Conservation (phyloP, 2,888 invertebrate genomes). For the Zelleria hepariella region DNA sequence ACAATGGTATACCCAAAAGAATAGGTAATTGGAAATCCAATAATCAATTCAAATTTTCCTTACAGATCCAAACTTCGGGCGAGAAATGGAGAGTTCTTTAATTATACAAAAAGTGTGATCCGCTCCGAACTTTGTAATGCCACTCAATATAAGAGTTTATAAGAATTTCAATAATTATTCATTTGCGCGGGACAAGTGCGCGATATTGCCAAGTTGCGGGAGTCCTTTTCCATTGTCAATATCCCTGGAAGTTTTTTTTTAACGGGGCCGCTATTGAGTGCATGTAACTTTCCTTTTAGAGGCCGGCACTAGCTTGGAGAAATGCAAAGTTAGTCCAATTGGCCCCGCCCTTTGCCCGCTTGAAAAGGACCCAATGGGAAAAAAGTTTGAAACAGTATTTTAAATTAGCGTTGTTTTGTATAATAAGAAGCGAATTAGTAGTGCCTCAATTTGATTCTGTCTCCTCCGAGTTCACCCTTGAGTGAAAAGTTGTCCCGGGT, state of each 20-base stretch:
- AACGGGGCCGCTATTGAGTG: constrained; percentile 42
- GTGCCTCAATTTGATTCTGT: not conserved
- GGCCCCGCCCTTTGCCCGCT: constrained; percentile 24
- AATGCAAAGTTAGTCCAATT: constrained; percentile 39
- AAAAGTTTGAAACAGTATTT: constrained; percentile 4
- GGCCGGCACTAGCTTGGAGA: constrained; percentile 25
- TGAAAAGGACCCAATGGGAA: constrained; percentile 5
- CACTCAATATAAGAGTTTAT: constrained; percentile 41
- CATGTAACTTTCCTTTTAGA: constrained; percentile 53
- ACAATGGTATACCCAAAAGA: not conserved
- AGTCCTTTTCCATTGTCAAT: constrained; percentile 35
- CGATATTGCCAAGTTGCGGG: constrained; percentile 46
- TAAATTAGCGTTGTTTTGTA: constrained; percentile 7
- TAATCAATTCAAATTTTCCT: constrained; percentile 3
- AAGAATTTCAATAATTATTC: constrained; percentile 45
- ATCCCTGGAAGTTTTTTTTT: constrained; percentile 40
- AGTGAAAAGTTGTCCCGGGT: not conserved
- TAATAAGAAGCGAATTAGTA: constrained; percentile 4
- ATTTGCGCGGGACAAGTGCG: constrained; percentile 38
- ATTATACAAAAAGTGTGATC: constrained; percentile 42
- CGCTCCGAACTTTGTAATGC: constrained; percentile 40
- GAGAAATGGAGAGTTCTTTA: constrained; percentile 32
- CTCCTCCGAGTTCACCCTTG: not conserved
- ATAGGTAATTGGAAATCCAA: not conserved
- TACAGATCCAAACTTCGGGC: constrained; percentile 15